Conservation (phyloP, 2,113 vertebrate genomes). For the Atractosteus spatula region DNA sequence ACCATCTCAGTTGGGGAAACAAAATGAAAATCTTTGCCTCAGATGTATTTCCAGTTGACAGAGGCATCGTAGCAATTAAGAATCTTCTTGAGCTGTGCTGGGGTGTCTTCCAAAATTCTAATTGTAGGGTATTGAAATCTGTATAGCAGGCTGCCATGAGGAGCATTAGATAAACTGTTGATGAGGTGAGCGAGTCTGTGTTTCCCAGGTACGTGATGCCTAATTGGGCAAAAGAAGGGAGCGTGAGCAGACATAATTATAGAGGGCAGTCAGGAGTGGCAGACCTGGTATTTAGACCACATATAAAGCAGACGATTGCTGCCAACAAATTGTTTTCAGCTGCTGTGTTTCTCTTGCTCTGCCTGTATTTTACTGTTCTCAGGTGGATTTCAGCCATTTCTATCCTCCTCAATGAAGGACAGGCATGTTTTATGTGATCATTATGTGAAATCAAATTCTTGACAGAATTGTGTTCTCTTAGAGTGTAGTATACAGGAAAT, state of each 20-base stretch:
- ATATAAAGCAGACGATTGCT: background rate
- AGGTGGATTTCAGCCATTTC: too few species aligned
- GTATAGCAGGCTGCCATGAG: background rate
- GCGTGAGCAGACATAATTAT: constrained; percentile 2
- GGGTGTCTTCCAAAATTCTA: background rate
- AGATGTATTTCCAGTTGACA: background rate
- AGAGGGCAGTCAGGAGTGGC: background rate
- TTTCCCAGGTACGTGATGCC: background rate
- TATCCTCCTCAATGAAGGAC: too few species aligned
- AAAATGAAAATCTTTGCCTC: background rate
- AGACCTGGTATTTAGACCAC: background rate
- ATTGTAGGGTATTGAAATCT: background rate
- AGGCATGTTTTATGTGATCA: too few species aligned
- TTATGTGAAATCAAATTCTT: too few species aligned
- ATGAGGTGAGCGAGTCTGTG: background rate
- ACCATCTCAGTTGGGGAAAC: background rate
- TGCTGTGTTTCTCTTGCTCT: too few species aligned
- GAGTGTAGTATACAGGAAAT: too few species aligned
- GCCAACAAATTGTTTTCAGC: too few species aligned
- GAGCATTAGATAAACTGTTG: background rate
- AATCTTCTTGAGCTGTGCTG: background rate
- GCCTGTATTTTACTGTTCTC: too few species aligned
- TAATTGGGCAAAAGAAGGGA: background rate
- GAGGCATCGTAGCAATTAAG: background rate
- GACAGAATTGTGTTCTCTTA: too few species aligned